Base-by-base conservation (phyloP, 92 coral and sea anemone species). In the Porites lobata region DNA sequence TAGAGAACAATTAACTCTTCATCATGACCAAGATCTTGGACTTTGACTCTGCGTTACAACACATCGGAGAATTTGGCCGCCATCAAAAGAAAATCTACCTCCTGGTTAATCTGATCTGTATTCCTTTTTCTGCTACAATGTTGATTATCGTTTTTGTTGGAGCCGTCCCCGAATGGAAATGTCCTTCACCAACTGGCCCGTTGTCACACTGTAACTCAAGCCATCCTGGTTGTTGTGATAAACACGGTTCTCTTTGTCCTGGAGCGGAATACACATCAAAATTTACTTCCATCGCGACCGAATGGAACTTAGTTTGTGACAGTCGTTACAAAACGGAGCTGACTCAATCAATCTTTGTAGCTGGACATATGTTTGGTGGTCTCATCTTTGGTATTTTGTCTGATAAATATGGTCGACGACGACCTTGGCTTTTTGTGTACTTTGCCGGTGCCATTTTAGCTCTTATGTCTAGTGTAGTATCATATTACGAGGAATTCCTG, bases 31-130 rank as follows among this genome's bases (percentile, higher is more conserved):
- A 61, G 26, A 92, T 47, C 71, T 86, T 86, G 92, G 97, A 92
- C n/a, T 92, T 94, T 75, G 97, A 94, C 80, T 76, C 90, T 50
- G 95, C 93, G 7, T 70, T 94, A 47, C 87, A 79, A 43, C 89
- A 89, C 63, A 85, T 91, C 58, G 98, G 99, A 61, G 98, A 91
- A 75, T 96, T 96, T 80, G 99, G 99, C 79, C 79, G 72, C 78
- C 93, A 86, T 75, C 99, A 96, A 65, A 87, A 75, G 77, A 88
- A 91, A 65, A 74, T 91, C 22, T 96, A 86, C 58, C 83, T 78
- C 64, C 29, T 93, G 6, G 90, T 94, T n/a, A 95, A 94, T 70
- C 69, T 93, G 8, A 69, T 92, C 56, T 86, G 89, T n/a, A 72
- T 94, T 69, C 80, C 94, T 5, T 78, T 85, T 3, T 75, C 84